Evolutionary conservation across 2,888 invertebrate species (phyloP), one percentile per base, ranked within the genome.

Genomic region (Dasypolia templi): DNA sequence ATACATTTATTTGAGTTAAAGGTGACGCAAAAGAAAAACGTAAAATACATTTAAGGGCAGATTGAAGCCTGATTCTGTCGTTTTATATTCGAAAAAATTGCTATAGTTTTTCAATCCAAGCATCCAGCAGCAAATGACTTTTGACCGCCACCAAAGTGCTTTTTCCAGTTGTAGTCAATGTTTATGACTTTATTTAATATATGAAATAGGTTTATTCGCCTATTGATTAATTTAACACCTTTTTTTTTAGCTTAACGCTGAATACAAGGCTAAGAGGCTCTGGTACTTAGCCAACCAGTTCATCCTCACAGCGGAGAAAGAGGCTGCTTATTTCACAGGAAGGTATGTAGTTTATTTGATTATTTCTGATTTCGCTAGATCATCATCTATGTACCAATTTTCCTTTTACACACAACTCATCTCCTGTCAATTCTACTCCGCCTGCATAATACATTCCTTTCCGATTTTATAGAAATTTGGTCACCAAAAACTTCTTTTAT

Each of bases 221-320:
- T 39, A 39, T 39, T 71, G n/a, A 0, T 32, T 19, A 55, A 55
- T 55, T 44, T 22, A 12, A 0, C 3, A 32, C 1, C 0, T 29
- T 62, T 49, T 59, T 69, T 49, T 59, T 66, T 6, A 97, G 96
- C 91, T 95, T 67, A 96, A 96, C 69, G 75, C 92, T 0, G 95
- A 96, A 79, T 94, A 97, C 75, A 96, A 96, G 78, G 93, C 92
- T 7, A 96, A 97, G 86, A 96, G 97, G 75, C 89, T 95, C 7
- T 97, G 97, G 96, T 97, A 97, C 83, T 93, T 96, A 56, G 93
- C 95, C 0, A 96, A 97, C 88, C 96, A 97, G 86, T 97, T 97
- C 76, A 96, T 96, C 42, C 92, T 97, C 55, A 95, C 96, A 0
- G 94, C 96, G 11, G 97, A 97, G 65, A 97, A 97, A 79, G 97